Conservation (phyloP, 53 echinoderm and acorn worm genomes). For the Luidia sarsii region DNA sequence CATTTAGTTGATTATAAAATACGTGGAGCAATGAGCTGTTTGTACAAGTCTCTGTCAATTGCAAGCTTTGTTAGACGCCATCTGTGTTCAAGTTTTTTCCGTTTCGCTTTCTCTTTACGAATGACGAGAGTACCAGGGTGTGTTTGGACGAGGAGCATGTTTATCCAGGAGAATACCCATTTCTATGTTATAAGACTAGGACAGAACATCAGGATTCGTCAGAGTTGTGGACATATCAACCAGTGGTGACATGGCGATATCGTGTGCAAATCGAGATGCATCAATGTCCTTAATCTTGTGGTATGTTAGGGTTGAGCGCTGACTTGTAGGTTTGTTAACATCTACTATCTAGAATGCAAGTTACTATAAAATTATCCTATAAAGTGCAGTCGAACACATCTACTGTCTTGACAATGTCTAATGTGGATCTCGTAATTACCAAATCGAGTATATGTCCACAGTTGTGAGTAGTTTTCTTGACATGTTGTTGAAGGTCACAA, state of each 20-base stretch:
- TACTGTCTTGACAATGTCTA: background rate
- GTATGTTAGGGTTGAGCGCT: background rate
- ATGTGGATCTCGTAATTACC: background rate
- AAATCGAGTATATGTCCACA: slow-evolving; percentile 12
- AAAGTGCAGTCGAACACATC: background rate
- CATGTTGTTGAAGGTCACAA: background rate
- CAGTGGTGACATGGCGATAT: background rate
- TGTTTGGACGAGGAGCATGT: slow-evolving; percentile 44
- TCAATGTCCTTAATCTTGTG: slow-evolving; percentile 1
- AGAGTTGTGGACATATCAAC: background rate
- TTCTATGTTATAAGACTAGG: background rate
- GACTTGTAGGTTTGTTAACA: background rate
- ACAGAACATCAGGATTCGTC: background rate
- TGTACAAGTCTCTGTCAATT: slow-evolving; percentile 7
- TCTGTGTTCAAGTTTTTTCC: slow-evolving; percentile 7
- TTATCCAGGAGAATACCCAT: slow-evolving; percentile 7
- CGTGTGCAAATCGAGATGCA: background rate
- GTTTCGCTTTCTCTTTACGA: background rate
- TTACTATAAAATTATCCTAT: background rate
- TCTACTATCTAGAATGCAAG: background rate
- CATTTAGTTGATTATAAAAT: no score
- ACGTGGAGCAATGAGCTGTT: no score
- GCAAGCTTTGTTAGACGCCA: slow-evolving; percentile 1
- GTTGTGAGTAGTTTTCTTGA: background rate
- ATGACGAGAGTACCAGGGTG: slow-evolving; percentile 25